Percentiles rank a stretch among this genome's conserved stretches.
These are phyloP conservation scores for Chromobotia macracanthus DNA, from an alignment of 2,797 vertebrate species.

Conservation along the genomic window DNA sequence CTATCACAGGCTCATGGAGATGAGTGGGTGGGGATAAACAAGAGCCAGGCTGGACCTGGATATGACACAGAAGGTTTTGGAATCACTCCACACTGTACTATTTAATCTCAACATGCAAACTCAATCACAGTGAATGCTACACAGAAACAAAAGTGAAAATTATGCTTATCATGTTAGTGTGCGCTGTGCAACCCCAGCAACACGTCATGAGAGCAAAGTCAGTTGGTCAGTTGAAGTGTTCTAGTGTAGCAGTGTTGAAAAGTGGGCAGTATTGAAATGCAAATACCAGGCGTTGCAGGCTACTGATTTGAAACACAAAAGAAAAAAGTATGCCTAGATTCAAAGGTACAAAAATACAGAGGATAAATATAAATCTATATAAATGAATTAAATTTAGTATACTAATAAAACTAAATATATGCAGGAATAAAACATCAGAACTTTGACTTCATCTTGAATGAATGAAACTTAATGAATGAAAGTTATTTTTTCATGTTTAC, in stretches of 20 bases:
- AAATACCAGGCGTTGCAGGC: slow-evolving; percentile 38
- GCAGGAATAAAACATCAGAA: no score
- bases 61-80: slow-evolving; percentile 45
- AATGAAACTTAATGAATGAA: not conserved
- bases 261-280: slow-evolving; percentile 48
- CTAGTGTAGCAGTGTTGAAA: not conserved
- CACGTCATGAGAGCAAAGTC: slow-evolving; percentile 18
- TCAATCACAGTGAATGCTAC: not conserved
- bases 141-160: slow-evolving; percentile 11
- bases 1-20: slow-evolving; percentile 58
- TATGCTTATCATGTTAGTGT: not conserved
- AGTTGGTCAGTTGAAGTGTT: not conserved
- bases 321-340: slow-evolving; percentile 6
- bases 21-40: slow-evolving; percentile 54
- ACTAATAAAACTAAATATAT: no score
- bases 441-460: not conserved
- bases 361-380: not conserved
- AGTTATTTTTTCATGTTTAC: not conserved
- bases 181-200: not conserved
- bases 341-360: slow-evolving; percentile 6
- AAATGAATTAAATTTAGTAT: no score
- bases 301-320: slow-evolving; percentile 38
- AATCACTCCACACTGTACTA: slow-evolving; percentile 49
- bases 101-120: slow-evolving; percentile 10
- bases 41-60: slow-evolving; percentile 38